Conservation (phyloP, 2,797 vertebrate genomes). For the Pangasius krempfi region DNA sequence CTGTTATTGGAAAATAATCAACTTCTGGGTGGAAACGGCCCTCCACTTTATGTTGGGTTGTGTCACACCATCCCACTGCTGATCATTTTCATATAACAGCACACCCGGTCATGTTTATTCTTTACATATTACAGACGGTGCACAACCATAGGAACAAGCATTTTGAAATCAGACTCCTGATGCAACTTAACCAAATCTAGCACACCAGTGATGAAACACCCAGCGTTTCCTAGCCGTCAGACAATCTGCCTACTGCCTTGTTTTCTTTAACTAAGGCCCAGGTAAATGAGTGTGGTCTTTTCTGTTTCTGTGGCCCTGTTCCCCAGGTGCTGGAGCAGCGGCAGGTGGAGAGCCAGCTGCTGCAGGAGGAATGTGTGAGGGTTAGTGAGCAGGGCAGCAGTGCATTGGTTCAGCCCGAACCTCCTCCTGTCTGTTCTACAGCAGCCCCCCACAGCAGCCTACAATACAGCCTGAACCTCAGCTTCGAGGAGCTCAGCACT, state of each 20-base stretch:
- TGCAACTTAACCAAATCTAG: neutral
- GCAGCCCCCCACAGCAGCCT: conserved; percentile 56
- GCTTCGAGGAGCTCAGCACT: conserved; percentile 93
- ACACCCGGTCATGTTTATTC: neutral
- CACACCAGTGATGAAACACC: neutral
- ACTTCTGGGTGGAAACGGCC: neutral
- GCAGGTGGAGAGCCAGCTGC: conserved; percentile 81
- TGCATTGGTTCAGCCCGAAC: conserved; percentile 61
- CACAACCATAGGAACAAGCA: neutral
- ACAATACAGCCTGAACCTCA: conserved; percentile 88
- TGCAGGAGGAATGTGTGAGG: conserved; percentile 81
- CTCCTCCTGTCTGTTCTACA: conserved; percentile 62
- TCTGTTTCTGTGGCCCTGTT: conserved; percentile 23
- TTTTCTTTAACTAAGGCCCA: neutral
- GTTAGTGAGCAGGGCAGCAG: conserved; percentile 72
- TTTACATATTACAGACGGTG: neutral
- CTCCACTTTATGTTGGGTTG: neutral
- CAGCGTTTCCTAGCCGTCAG: neutral
- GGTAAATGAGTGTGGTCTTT: conserved; percentile 39
- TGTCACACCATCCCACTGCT: neutral
- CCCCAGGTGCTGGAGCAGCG: conserved; percentile 88
- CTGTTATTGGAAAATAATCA: neutral
- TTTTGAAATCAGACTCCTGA: neutral
- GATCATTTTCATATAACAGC: neutral
- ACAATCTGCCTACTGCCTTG: neutral